phyloP scores from a whole-genome alignment of 2,113 vertebrate species.

The Rhinichthys klamathensis region DNA sequence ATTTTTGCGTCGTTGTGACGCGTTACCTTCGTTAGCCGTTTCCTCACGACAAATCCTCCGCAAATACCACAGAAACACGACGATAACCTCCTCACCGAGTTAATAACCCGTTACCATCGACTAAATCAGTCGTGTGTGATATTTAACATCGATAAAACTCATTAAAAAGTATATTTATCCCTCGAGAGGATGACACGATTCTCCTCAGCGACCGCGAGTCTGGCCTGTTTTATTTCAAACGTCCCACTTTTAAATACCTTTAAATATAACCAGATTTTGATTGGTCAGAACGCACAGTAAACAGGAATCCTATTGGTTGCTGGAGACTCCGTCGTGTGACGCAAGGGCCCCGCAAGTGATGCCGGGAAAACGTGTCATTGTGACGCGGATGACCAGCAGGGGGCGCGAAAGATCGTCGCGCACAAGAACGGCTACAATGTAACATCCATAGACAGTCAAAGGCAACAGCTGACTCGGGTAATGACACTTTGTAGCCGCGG shows the following conservation, averaged over 20 bases:
- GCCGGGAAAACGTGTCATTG: not conserved
- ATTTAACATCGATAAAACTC: not conserved
- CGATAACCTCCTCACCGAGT: not conserved
- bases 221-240: constrained; percentile 72
- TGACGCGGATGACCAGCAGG: not conserved
- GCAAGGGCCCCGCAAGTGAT: not conserved
- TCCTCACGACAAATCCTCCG: not conserved
- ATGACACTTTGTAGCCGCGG: too few species aligned
- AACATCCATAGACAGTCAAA: too few species aligned
- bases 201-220: not conserved
- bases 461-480: too few species aligned
- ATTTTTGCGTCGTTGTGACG: not conserved
- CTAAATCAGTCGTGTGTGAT: not conserved
- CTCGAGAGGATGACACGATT: fast-evolving
- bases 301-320: constrained; percentile 63
- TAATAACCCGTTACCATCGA: not conserved
- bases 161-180: not conserved
- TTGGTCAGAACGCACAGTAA: constrained; percentile 63
- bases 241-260: constrained; percentile 71
- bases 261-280: constrained; percentile 56
- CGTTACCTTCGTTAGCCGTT: not conserved
- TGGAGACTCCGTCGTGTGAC: not conserved
- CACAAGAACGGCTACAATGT: not conserved
- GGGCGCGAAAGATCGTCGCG: not conserved
- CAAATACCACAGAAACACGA: not conserved